Evolutionary conservation across 2,113 vertebrate species (phyloP), one percentile per base, ranked within the genome.

Genomic region (Colistium nudipinnis): DNA sequence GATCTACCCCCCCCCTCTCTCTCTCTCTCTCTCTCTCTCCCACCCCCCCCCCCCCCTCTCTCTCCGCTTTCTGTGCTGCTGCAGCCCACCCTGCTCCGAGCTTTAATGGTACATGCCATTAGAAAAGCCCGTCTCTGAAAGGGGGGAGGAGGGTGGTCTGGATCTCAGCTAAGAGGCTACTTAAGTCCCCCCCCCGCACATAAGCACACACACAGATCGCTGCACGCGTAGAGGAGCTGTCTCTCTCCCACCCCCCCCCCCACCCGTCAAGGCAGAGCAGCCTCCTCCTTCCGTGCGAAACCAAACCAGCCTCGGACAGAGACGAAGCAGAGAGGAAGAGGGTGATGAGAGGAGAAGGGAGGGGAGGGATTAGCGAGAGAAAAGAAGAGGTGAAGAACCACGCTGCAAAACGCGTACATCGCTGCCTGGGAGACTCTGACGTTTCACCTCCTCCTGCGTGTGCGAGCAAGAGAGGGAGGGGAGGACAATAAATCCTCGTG

Each of bases 71-170:
- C 53, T 70, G 63, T 87, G 88, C 90, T 87, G 88, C 90, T 81
- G 90, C 91, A 94, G 90, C 94, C 93, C 90, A 94, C 93, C 94
- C 74, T 90, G 79, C 93, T 90, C 91, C 70, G 61, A 86, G 90
- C 88, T 81, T 86, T 86, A 93, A 94, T 94, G 96, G 96, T 95
- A 95, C 93, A 89, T 93, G 94, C 96, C 95, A 89, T 93, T 78
- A 88, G 92, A 92, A 31, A 82, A 94, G 90, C 83, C 92, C 86
- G 72, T 92, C 91, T 89, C 90, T 81, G 43, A 5, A 81, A 81
- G 87, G 90, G 84, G 88, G 93, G 91, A 89, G 80, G 85, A 91
- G 92, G 91, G 93, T 88, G 93, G 86, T 90, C 90, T 91, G 89
- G 84, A 84, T 90, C 91, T 83, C 87, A 88, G 88, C 85, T 80